These are phyloP conservation scores for Ichneumoninae sp. DNA, from an alignment of 2,888 invertebrate genomes.

Conservation along the genomic window DNA sequence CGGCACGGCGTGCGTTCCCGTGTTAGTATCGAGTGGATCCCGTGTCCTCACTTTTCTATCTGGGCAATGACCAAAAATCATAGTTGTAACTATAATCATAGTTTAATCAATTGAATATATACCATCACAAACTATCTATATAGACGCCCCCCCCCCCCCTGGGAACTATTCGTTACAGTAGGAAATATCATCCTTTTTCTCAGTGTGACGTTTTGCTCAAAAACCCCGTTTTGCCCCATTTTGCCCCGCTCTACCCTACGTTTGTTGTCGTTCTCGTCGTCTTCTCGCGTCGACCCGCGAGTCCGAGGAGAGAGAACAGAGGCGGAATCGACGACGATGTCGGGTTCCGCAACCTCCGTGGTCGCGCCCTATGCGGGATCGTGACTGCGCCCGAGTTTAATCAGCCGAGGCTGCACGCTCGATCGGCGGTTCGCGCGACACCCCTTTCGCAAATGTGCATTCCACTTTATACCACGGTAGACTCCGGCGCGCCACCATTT, in stretches of 20 bases:
- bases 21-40: no score
- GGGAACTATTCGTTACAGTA: no score
- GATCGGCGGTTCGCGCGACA: conserved; percentile 74
- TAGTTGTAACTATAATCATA: no score
- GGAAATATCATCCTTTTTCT: no score
- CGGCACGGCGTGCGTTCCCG: no score
- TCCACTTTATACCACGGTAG: not conserved
- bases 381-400: conserved; percentile 68
- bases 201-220: no score
- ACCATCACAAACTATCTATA: no score
- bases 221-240: no score
- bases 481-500: not conserved
- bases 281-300: conserved; percentile 53
- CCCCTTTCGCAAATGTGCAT: conserved; percentile 38
- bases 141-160: no score
- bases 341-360: not conserved
- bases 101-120: no score
- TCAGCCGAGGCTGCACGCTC: conserved; percentile 69
- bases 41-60: no score
- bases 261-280: conserved; percentile 44
- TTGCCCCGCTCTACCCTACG: not conserved
- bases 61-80: no score
- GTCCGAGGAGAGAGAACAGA: not conserved
- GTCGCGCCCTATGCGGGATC: not conserved
- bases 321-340: conserved; percentile 16